These are phyloP conservation scores for Dicroscelio sp. DNA, from an alignment of 2,888 invertebrate species.

Conservation along the genomic window DNA sequence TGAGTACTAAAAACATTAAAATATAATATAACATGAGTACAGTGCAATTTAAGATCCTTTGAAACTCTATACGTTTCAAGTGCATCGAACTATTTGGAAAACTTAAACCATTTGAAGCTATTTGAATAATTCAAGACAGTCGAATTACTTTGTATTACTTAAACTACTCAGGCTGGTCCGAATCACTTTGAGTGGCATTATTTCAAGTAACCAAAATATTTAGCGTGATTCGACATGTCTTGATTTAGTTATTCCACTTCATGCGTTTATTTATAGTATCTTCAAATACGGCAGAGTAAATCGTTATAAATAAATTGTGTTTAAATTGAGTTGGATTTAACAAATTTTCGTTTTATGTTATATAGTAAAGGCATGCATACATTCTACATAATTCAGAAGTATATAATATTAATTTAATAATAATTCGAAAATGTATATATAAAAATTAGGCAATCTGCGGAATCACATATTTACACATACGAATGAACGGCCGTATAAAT, in stretches of 20 bases:
- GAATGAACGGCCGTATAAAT: slow-evolving; percentile 95
- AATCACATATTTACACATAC: slow-evolving; percentile 96
- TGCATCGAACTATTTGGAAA: slow-evolving; percentile 69
- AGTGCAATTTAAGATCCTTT: slow-evolving; percentile 64
- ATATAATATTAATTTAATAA: too few relatives aligned
- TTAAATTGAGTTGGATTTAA: too few relatives aligned
- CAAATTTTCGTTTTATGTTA: too few relatives aligned
- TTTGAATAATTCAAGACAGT: slow-evolving; percentile 74
- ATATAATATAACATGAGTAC: slow-evolving; percentile 48
- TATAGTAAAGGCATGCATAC: too few relatives aligned
- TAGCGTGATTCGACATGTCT: slow-evolving; percentile 37
- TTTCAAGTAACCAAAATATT: slow-evolving; percentile 55
- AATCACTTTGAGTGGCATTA: slow-evolving; percentile 65
- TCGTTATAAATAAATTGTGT: too few relatives aligned
- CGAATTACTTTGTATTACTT: slow-evolving; percentile 74
- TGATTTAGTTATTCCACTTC: slow-evolving; percentile 38
- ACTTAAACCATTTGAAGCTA: slow-evolving; percentile 71
- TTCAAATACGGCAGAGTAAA: too few relatives aligned
- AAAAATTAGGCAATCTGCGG: slow-evolving; percentile 95
- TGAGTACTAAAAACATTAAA: slow-evolving; percentile 60
- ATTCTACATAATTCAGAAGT: too few relatives aligned
- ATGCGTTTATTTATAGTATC: too few relatives aligned
- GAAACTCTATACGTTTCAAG: slow-evolving; percentile 72
- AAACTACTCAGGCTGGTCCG: slow-evolving; percentile 53
- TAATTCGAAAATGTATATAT: too few relatives aligned